Evolutionary conservation across 2,888 invertebrate genomes (phyloP), one percentile per base, ranked within the genome.

Genomic region (Tetrapedia diversipes): DNA sequence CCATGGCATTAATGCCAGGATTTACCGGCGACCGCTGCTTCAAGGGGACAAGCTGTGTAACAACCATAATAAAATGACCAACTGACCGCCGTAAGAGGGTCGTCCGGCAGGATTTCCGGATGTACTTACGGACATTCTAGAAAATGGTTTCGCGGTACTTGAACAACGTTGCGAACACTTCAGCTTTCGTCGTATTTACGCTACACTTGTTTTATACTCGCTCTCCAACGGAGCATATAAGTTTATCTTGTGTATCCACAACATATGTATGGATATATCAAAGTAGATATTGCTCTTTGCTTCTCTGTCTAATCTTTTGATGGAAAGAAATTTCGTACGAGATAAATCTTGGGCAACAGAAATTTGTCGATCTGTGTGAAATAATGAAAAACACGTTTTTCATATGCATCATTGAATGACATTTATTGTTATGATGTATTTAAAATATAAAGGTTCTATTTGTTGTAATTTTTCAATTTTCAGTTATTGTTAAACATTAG

Each of bases 51-150:
- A 74, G 59, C 66, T 75, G 63, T 77, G 64, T 67, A 64, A 75
- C 71, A 77, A 61, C 63, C 72, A 67, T 83, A 84, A 84, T 84
- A 83, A 86, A 83, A 86, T 84, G 84, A 82, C 81, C 74, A 72
- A 71, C 79, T 65, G 64, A 66, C 72, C 77, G 43, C 64, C 71
- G 75, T 79, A 57, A 61, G 71, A 68, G 80, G 68, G 53, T 64
- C 74, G 56, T 64, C 45, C 65, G 43, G 7, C 59, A 49, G 76
- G 43, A 75, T 78, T 63, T 65, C 60, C 66, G 66, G 19, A 60
- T 43, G 65, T 54, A 51, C 41, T 72, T 67, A 57, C 66, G 61
- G 59, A 61, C 79, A 81, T 79, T 79, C 67, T 69, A 61, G 79
- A 54, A 78, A 78, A 80, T 77, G 51, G 63, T 57, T 49, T 29